A percentile compares a stretch with the other conserved stretches of the same genome.
Evolutionary conservation across 2,113 vertebrate genomes (phyloP).

Genomic region (Nasalis larvatus): DNA sequence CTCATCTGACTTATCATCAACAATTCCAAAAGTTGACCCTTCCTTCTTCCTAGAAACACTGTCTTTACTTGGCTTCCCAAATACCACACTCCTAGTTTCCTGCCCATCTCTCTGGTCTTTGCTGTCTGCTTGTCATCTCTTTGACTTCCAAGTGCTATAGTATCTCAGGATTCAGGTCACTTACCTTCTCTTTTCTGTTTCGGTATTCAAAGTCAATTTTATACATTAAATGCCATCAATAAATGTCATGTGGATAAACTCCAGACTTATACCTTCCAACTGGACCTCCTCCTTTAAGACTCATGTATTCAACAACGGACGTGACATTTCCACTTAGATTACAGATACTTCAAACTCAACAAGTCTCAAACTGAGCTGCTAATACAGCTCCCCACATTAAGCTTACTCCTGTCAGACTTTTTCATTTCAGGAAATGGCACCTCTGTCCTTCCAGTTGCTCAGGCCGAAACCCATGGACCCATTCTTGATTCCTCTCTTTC

Average conservation of each 20-base stretch:
- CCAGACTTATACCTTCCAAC: not conserved
- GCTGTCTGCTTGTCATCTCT: not conserved
- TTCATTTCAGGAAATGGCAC: not conserved
- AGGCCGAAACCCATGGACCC: not conserved
- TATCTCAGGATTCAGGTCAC: not conserved
- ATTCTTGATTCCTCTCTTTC: not conserved
- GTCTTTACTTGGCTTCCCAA: not conserved
- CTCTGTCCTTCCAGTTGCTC: not conserved
- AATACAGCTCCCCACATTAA: not conserved
- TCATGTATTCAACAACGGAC: not conserved
- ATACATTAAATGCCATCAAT: not conserved
- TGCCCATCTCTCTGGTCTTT: not conserved
- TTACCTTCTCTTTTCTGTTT: not conserved
- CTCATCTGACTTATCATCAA: not conserved
- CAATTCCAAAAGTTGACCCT: not conserved
- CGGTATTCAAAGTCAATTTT: conserved; percentile 13
- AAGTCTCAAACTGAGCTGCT: not conserved
- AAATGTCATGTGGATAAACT: not conserved
- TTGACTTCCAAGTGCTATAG: not conserved
- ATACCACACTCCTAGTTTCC: not conserved
- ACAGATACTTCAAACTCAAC: not conserved
- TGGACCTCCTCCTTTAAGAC: not conserved
- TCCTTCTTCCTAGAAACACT: not conserved
- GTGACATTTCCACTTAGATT: not conserved
- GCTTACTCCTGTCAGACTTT: not conserved